Evolutionary conservation across 2,113 vertebrate species (phyloP).

Genomic region (Turdus rufiventris): DNA sequence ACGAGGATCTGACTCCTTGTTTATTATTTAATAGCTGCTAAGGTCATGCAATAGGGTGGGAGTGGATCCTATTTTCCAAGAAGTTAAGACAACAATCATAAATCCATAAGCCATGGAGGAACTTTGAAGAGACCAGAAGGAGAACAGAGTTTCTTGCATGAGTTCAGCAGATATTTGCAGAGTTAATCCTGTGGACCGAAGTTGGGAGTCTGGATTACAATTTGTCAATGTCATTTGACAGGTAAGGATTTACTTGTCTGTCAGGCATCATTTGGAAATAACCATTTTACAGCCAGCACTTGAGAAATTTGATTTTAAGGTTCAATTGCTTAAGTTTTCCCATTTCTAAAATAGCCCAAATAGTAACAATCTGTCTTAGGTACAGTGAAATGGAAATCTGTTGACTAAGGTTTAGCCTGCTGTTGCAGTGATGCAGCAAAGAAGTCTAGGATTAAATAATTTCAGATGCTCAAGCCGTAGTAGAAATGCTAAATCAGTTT

Average conservation of each 20-base stretch:
- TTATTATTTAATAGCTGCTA: background rate
- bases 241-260: background rate
- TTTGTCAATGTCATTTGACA: background rate
- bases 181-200: background rate
- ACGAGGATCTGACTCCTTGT: background rate
- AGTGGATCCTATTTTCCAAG: background rate
- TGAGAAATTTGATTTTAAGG: background rate
- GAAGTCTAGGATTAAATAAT: background rate
- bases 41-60: background rate
- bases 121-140: background rate
- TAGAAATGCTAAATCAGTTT: background rate
- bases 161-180: background rate
- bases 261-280: background rate
- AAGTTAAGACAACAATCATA: background rate
- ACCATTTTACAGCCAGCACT: background rate
- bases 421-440: background rate
- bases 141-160: background rate
- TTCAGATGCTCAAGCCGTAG: background rate
- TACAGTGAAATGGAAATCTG: background rate
- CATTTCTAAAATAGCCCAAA: background rate
- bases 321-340: background rate
- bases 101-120: background rate
- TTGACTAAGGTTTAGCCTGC: background rate
- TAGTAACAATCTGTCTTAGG: background rate
- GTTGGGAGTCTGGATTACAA: accelerated